Evolutionary conservation across 2,113 vertebrate species (phyloP).

Genomic region (Fukomys damarensis): DNA sequence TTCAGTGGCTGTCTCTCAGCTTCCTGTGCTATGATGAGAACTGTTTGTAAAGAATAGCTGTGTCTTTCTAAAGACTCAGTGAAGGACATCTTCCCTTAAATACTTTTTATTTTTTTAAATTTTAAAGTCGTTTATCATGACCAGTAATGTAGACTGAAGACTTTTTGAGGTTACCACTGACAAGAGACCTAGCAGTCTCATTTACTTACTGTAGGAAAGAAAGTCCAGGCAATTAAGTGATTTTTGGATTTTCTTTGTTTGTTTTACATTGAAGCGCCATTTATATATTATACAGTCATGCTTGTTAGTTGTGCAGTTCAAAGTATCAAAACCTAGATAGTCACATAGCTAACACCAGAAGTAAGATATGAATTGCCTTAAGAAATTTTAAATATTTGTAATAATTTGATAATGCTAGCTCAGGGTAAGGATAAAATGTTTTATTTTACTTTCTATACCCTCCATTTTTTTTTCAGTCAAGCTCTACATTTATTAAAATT

Average conservation of each 20-base stretch:
- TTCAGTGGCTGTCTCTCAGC: not conserved
- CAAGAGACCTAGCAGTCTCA: not conserved
- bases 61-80: not conserved
- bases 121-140: not conserved
- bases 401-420: not conserved
- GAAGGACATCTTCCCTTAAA: not conserved
- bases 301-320: not conserved
- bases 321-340: not conserved
- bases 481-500: not conserved
- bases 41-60: not conserved
- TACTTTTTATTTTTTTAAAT: not conserved
- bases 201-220: not conserved
- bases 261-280: not conserved
- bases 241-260: constrained; percentile 13
- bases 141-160: not conserved
- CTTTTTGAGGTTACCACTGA: not conserved
- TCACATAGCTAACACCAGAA: not conserved
- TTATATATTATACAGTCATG: not conserved
- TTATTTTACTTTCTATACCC: not conserved
- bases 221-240: not conserved
- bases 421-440: not conserved
- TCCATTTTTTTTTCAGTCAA: not conserved
- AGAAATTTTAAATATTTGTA: not conserved
- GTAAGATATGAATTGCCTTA: not conserved
- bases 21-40: not conserved